Base-by-base conservation (phyloP, 2,888 invertebrate genomes). In the Scaptomyza flava region DNA sequence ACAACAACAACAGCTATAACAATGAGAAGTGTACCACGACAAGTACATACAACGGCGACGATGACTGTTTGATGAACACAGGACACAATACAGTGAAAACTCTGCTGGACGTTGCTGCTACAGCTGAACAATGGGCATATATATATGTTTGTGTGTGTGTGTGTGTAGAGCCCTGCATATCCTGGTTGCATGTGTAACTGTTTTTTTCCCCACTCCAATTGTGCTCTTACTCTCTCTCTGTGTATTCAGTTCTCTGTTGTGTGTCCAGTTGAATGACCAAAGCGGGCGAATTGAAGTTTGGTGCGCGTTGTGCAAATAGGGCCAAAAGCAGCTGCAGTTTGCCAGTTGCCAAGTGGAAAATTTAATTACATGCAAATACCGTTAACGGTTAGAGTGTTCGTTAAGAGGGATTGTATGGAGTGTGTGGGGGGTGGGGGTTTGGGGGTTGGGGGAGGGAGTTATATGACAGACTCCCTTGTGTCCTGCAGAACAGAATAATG, bases 351-450 rank as follows among this genome's bases (percentile, higher is more conserved):
- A 78, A 79, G 85, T 81, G 83, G 76, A 83, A 85, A 89, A 89
- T 89, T 87, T 89, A 89, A 89, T 89, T 89, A 89, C 83, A 87
- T 88, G 89, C 88, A 89, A 88, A 89, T 87, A 88, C 87, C 87
- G 89, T 88, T 83, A 79, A 81, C 72, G 73, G 70, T 61, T 45
- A 20, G 65, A 14, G 14, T 34, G 17, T 33, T 38, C 14, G 33
- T 48, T 2, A 12, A 31, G 11, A 31, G 12, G 34, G 6, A 5
- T 17, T 7, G 45, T 61, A 30, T 36, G 6, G 14, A 14, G 38
- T 27, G 17, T 46, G 31, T 46, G n/a, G n/a, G n/a, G n/a, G n/a
- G n/a, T n/a, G n/a, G n/a, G n/a, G n/a, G n/a, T n/a, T n/a, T n/a
- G n/a, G n/a, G n/a, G n/a, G 7, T 17, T 17, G 20, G 3, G 36